phyloP scores from a whole-genome alignment of 2,888 invertebrate species.

The Acronicta alni region DNA sequence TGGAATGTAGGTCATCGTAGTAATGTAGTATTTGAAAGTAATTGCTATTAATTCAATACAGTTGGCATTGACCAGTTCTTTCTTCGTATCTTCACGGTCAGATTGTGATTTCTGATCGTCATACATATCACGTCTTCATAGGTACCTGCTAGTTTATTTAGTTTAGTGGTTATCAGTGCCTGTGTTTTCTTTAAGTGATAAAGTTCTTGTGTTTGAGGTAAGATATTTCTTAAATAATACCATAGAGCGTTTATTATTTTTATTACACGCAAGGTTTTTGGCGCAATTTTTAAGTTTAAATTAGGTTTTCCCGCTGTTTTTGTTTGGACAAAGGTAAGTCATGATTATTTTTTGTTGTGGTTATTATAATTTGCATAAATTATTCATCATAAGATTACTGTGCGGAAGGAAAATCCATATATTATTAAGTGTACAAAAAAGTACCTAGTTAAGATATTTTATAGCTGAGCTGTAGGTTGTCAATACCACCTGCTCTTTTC shows the following conservation, averaged over 20 bases:
- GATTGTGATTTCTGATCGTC: constrained; percentile 16
- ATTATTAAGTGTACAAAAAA: constrained; percentile 4
- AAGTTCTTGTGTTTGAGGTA: constrained; percentile 1
- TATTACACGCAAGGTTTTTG: neutral
- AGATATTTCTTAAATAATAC: neutral
- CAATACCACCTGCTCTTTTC: no score
- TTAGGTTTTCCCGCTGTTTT: neutral
- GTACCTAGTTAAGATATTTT: neutral
- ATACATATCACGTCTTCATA: constrained; percentile 20
- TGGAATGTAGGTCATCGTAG: constrained; percentile 17
- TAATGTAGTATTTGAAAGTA: constrained; percentile 21
- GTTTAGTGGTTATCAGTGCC: constrained; percentile 32
- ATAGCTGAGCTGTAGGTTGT: neutral
- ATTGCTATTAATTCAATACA: constrained; percentile 19
- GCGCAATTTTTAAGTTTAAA: neutral
- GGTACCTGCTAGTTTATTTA: constrained; percentile 7
- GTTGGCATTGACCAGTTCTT: constrained; percentile 41
- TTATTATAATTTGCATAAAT: neutral
- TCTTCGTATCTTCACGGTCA: constrained; percentile 43
- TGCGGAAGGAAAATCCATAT: constrained; percentile 16
- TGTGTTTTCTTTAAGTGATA: constrained; percentile 3
- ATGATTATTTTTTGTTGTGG: neutral
- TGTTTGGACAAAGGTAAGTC: constrained; percentile 14
- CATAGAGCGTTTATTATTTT: neutral
- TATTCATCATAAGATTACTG: neutral